Evolutionary conservation across 1,140 invertebrate genomes (phyloP).

Genomic region (Grapholita molesta): DNA sequence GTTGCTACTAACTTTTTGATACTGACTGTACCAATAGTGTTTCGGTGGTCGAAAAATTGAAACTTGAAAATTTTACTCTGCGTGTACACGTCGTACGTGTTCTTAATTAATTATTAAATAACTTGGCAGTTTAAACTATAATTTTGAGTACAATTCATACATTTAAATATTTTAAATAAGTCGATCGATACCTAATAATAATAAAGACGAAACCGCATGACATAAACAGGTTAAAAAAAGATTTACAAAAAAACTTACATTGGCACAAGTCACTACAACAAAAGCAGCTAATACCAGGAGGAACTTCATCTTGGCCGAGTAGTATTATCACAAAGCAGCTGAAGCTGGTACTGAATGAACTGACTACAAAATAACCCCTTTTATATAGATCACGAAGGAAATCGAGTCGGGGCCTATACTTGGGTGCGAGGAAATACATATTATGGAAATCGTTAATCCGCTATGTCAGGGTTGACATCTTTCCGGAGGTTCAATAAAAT

Average conservation of each 20-base stretch:
- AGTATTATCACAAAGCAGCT: not conserved
- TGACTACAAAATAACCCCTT: not conserved
- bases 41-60: too few species aligned
- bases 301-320: not conserved
- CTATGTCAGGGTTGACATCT: slow-evolving; percentile 10
- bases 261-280: not conserved
- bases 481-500: slow-evolving; percentile 10
- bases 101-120: too few species aligned
- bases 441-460: not conserved
- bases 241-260: not conserved
- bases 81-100: too few species aligned
- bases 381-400: slow-evolving; percentile 12
- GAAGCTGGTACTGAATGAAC: not conserved
- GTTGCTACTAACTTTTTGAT: too few species aligned
- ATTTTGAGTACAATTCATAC: too few species aligned
- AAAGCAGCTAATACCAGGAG: not conserved
- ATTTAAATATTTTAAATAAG: too few species aligned
- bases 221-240: not conserved
- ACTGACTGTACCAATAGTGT: too few species aligned
- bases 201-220: not conserved
- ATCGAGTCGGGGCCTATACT: not conserved
- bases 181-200: too few species aligned
- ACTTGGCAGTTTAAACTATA: too few species aligned
- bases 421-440: not conserved
- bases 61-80: too few species aligned